phyloP scores from a whole-genome alignment of 1,140 invertebrate species.

The Ostrea denselamellosa region DNA sequence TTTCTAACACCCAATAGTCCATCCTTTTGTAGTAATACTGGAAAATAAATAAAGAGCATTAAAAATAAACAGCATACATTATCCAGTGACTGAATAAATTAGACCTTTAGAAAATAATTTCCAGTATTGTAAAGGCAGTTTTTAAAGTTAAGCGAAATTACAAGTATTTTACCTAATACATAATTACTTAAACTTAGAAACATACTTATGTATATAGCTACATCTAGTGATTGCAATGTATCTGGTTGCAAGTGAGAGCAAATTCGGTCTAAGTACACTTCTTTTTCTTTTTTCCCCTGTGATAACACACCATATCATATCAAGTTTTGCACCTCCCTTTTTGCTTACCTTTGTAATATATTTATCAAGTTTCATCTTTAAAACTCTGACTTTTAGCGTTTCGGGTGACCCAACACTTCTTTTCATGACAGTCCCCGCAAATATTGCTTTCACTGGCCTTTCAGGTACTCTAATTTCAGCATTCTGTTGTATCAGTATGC shows the following conservation, averaged over 20 bases:
- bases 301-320: too few relatives aligned
- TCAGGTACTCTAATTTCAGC: constrained; percentile 5
- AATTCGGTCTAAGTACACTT: background rate
- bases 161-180: too few relatives aligned
- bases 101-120: too few relatives aligned
- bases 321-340: too few relatives aligned
- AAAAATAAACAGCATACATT: background rate
- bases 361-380: constrained; percentile 24
- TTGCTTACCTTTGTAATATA: constrained; percentile 17
- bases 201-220: too few relatives aligned
- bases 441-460: background rate
- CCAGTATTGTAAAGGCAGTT: too few relatives aligned
- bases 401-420: constrained; percentile 9
- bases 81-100: background rate
- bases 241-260: too few relatives aligned
- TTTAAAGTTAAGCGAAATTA: too few relatives aligned
- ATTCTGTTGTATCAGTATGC: constrained; percentile 1
- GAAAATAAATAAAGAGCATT: background rate
- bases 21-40: constrained; percentile 23
- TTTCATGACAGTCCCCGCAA: constrained; percentile 8
- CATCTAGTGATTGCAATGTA: too few relatives aligned
- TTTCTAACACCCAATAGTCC: constrained; percentile 27
- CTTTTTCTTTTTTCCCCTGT: too few relatives aligned
- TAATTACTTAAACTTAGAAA: too few relatives aligned
- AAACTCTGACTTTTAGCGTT: constrained; percentile 35